Evolutionary conservation across 1,140 invertebrate genomes (phyloP), one percentile per base, ranked within the genome.

Genomic region (Anoplolepis gracilipes): DNA sequence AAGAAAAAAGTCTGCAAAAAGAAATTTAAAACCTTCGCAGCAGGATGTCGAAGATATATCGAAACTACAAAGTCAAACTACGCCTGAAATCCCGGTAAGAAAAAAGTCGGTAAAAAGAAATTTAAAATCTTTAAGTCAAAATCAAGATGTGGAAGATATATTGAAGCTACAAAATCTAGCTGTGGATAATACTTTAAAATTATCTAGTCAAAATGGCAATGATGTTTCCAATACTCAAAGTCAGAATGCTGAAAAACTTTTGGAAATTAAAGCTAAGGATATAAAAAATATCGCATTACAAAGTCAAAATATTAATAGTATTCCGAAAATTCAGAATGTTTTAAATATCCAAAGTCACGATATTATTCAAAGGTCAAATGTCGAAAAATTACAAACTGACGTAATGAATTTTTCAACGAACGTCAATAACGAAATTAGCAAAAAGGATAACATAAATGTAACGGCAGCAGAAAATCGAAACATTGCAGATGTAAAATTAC

Each of bases 1-100:
- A 25, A 85, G 90, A 84, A 89, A 28, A 85, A 85, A 86, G 22
- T 75, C 55, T 25, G 10, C 55, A 4, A 86, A 88, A 33, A 70
- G 11, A 28, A 87, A 16, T 0, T 11, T 53, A 1, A 22, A 62
- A 6, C 19, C 13, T 77, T 10, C 7, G 22, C 4, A 19, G 64
- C 36, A 46, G 4, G 13, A 28, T 77, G 6, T 22, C 42, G 57
- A 64, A 16, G 7, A 33, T 77, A 30, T 16, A 10, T 19, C 25
- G 6, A 30, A 62, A 30, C 2, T 62, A n/a, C 75, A 77, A 42
- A 30, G 22, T 61, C 33, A 39, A 64, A 77, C 19, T 77, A 25
- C 28, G 8, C 46, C 46, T 49, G 46, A 49, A 49, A 49, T 49
- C 13, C 46, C 46, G 46, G 3, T 59, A 25, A 85, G 90, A 78